These are phyloP conservation scores for Drosophila repleta DNA, from an alignment of 1,140 invertebrate genomes.

Conservation along the genomic window DNA sequence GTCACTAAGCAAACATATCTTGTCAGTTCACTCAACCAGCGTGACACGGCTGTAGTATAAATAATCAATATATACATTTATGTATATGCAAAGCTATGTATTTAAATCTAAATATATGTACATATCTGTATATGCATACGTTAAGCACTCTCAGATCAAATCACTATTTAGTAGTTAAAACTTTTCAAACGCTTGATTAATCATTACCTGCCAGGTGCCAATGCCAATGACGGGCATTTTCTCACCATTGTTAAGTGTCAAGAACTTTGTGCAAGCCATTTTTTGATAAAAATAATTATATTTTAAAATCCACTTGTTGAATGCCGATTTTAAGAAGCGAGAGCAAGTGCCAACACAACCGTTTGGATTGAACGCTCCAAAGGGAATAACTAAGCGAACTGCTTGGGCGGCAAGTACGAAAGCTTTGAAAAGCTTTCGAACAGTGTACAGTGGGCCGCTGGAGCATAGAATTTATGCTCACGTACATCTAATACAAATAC, in stretches of 20 bases:
- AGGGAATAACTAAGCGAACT: conserved; percentile 11
- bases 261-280: conserved; percentile 67
- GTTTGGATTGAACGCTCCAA: not conserved
- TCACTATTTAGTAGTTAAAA: not conserved
- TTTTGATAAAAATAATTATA: conserved; percentile 9
- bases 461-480: not conserved
- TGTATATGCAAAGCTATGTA: not conserved
- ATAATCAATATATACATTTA: not conserved
- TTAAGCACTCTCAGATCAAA: too few species aligned
- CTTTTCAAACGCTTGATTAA: not conserved
- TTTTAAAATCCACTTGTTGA: conserved; percentile 24
- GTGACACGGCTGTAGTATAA: not conserved
- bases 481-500: not conserved
- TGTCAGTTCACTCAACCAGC: not conserved
- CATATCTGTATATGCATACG: not conserved
- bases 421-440: conserved; percentile 19
- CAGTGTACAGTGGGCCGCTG: not conserved
- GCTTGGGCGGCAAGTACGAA: conserved; percentile 5
- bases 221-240: conserved; percentile 91
- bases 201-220: conserved; percentile 91
- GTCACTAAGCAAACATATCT: conserved; percentile 1
- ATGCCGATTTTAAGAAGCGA: not conserved
- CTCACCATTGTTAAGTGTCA: conserved; percentile 83
- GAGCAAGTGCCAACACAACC: conserved; percentile 14
- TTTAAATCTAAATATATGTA: not conserved